These are phyloP conservation scores for Heteromurus nitidus DNA, from an alignment of 2,888 invertebrate genomes.

Conservation along the genomic window DNA sequence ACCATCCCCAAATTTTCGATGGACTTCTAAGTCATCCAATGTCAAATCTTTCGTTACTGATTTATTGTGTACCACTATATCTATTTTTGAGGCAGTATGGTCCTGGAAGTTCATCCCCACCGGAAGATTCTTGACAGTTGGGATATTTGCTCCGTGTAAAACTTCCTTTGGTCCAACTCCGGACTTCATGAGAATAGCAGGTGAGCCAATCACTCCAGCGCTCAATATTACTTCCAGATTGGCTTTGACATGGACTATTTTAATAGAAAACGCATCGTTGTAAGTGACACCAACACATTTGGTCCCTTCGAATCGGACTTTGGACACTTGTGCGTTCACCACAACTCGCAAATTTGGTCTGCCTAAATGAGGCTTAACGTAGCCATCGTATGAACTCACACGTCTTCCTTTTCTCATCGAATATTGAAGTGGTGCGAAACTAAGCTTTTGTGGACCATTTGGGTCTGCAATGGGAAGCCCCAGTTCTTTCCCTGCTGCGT, in stretches of 20 bases:
- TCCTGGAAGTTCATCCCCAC: slow-evolving; percentile 62
- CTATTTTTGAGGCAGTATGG: slow-evolving; percentile 54
- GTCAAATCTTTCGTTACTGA: too few relatives aligned
- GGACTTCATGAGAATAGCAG: slow-evolving; percentile 48
- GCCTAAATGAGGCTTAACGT: slow-evolving; percentile 22
- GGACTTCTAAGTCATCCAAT: slow-evolving; percentile 41
- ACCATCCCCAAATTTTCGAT: slow-evolving; percentile 44
- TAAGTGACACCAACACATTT: slow-evolving; percentile 54
- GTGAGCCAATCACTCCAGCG: slow-evolving; percentile 57
- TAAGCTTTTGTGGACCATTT: slow-evolving; percentile 50
- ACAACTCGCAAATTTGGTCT: slow-evolving; percentile 55
- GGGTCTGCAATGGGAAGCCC: slow-evolving; percentile 43
- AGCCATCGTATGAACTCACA: slow-evolving; percentile 47
- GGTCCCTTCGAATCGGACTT: slow-evolving; percentile 28
- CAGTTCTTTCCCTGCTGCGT: slow-evolving; percentile 48
- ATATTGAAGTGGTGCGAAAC: slow-evolving; percentile 60
- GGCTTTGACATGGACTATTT: too few relatives aligned
- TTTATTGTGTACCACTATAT: slow-evolving; percentile 52
- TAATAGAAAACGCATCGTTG: too few relatives aligned
- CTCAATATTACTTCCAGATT: slow-evolving; percentile 59
- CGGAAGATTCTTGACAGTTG: slow-evolving; percentile 47
- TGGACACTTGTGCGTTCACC: slow-evolving; percentile 35
- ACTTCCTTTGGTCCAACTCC: slow-evolving; percentile 31
- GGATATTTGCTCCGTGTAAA: slow-evolving; percentile 38
- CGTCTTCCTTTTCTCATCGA: slow-evolving; percentile 47